Evolutionary conservation across 2,888 invertebrate genomes (phyloP), one percentile per base, ranked within the genome.

Genomic region (Strigamia transsilvanica): DNA sequence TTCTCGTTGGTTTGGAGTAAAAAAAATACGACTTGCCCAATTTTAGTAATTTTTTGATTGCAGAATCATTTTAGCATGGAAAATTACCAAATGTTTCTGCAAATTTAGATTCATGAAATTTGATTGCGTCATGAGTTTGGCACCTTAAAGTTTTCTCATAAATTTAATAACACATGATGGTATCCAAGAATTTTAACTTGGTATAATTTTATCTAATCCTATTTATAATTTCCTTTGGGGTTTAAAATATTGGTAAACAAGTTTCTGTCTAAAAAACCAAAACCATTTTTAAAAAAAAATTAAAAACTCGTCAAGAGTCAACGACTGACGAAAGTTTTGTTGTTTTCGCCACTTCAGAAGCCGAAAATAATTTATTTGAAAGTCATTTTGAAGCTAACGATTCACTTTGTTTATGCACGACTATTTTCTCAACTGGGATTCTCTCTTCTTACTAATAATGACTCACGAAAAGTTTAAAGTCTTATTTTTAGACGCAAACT

Each of bases 121-220:
- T 66, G 27, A 27, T 66, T 66, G 27, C 66, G 66, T 27, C 66
- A 66, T 2, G 12, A 66, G 27, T 66, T 66, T 66, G 66, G 66
- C 66, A 66, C 12, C 27, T 27, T 27, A 23, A 66, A 66, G 66
- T 27, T 27, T 66, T 66, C 66, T 27, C 66, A 66, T 66, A 66
- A 66, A 66, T 66, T 32, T 27, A 27, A 32, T 32, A 66, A 23
- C 66, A 66, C 66, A 66, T 66, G 66, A 66, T 18, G 51, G 51
- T 51, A 15, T 27, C 32, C 66, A 66, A 66, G 66, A 66, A 66
- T 66, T 66, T 51, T 66, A 66, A 66, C 66, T 66, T 21, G 23
- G 66, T 23, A 61, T 61, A 66, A 66, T 66, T 66, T 66, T 66
- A 66, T 66, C 66, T 66, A 15, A 61, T 18, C 46, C 66, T 66